These are phyloP conservation scores for Felis chaus DNA, from an alignment of 2,113 vertebrate genomes.

Conservation along the genomic window DNA sequence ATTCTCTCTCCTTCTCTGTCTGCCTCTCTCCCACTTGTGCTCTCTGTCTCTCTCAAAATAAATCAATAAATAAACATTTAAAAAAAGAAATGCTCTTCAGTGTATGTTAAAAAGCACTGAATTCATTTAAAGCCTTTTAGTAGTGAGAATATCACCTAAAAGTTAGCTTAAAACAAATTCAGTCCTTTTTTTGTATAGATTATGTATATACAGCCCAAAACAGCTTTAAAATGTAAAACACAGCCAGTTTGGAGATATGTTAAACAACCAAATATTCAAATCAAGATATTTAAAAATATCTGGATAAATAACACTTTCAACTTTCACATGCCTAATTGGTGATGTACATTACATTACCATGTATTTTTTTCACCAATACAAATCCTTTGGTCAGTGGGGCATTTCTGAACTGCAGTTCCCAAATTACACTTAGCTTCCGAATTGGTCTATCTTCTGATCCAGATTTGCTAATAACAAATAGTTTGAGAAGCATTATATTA, in stretches of 20 bases:
- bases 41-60: too few relatives aligned
- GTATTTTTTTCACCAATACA: neutral
- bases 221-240: slow-evolving; percentile 19
- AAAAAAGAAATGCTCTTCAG: neutral
- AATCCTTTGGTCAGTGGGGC: neutral
- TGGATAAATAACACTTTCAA: neutral
- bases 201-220: neutral
- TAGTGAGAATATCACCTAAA: neutral
- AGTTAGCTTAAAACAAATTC: neutral
- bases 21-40: too few relatives aligned
- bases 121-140: neutral
- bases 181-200: neutral
- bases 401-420: neutral
- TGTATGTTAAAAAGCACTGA: neutral
- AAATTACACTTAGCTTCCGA: slow-evolving; percentile 16
- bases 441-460: neutral
- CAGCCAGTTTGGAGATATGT: neutral
- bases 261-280: slow-evolving; percentile 21
- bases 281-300: neutral
- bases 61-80: too few relatives aligned
- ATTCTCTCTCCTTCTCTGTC: too few relatives aligned
- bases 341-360: neutral
- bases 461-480: neutral
- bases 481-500: neutral
- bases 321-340: neutral